These are phyloP conservation scores for Burhinus oedicnemus DNA, from an alignment of 2,113 vertebrate genomes.

Conservation along the genomic window DNA sequence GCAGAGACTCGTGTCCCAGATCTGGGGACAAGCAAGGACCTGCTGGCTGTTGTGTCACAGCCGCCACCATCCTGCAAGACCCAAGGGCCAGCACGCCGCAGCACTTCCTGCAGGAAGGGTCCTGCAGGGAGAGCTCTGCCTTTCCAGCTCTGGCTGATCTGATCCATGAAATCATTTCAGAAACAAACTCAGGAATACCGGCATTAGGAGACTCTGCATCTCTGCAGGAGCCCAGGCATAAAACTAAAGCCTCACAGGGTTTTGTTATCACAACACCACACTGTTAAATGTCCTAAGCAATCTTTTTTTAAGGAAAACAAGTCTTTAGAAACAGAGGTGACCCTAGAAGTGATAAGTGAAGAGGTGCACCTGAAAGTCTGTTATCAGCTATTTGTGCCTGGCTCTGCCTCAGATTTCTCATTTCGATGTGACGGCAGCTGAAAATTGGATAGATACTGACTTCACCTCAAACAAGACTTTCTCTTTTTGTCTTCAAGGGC, in stretches of 20 bases:
- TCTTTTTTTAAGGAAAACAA: constrained; percentile 77
- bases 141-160: neutral
- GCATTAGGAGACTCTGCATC: neutral
- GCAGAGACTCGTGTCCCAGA: neutral
- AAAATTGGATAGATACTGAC: constrained; percentile 81
- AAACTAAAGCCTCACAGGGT: constrained; percentile 24
- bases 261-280: constrained; percentile 49
- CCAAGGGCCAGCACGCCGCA: neutral
- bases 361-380: constrained; percentile 75
- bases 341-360: constrained; percentile 74
- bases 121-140: neutral
- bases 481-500: constrained; percentile 73
- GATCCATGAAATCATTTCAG: neutral
- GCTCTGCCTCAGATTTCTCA: constrained; percentile 81
- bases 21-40: neutral
- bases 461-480: constrained; percentile 71
- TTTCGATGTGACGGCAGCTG: constrained; percentile 77
- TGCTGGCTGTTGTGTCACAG: accelerated
- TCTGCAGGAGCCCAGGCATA: constrained; percentile 18
- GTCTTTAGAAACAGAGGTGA: constrained; percentile 81
- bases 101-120: neutral
- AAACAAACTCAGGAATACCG: neutral
- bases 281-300: constrained; percentile 66
- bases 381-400: constrained; percentile 78
- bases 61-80: too few species aligned